Evolutionary conservation across 2,888 invertebrate genomes (phyloP), one percentile per base, ranked within the genome.

Genomic region (Rugalucina vietnamica): DNA sequence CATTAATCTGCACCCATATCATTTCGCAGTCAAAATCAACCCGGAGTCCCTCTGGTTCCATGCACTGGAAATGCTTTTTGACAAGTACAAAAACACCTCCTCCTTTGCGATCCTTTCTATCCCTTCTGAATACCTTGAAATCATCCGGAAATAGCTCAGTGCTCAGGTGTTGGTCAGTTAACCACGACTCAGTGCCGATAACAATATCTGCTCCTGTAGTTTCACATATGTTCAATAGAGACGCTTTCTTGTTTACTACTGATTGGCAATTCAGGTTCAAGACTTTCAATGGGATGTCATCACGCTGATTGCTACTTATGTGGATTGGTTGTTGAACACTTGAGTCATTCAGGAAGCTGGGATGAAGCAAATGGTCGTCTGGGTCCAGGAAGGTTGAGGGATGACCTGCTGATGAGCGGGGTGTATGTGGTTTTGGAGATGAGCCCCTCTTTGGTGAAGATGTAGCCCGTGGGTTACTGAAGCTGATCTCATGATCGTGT

Each of bases 231-330:
- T 71, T 78, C 29, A 29, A 50, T 27, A 81, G 54, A 12, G 50
- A 76, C 49, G 76, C 70, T 37, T 50, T 50, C 70, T 75, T 81
- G n/a, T n/a, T n/a, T n/a, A n/a, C n/a, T 21, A 82, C 50, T 0
- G 78, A 82, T 60, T 78, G 78, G 60, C 74, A 78, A 75, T 82
- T 78, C 2, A 82, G n/a, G 24, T 54, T 69, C 36, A 81, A 37
- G 5, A 75, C 8, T 21, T 71, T 43, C 8, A 75, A 3, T 27
- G 80, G 75, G 8, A 70, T 12, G 37, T 81, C 74, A n/a, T n/a
- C n/a, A n/a, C n/a, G n/a, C n/a, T n/a, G n/a, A n/a, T n/a, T n/a
- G n/a, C n/a, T n/a, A n/a, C n/a, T n/a, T n/a, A n/a, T n/a, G n/a
- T n/a, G n/a, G n/a, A n/a, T n/a, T n/a, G n/a, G n/a, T n/a, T n/a